These are phyloP conservation scores for Melanogrammus aeglefinus DNA, from an alignment of 2,797 vertebrate species.

Conservation along the genomic window DNA sequence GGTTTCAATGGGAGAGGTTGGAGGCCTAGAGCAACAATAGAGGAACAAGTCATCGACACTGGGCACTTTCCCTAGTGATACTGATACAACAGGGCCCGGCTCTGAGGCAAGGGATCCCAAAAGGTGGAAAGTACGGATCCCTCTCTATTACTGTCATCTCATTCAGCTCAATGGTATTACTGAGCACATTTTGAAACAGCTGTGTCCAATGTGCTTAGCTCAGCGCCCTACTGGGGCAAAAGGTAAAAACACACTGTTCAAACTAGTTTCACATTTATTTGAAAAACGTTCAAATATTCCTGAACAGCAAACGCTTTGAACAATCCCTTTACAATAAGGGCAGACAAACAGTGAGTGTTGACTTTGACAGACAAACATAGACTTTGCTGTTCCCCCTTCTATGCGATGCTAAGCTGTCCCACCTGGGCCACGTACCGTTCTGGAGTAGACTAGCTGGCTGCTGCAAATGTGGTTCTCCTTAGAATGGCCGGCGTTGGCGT, in stretches of 20 bases:
- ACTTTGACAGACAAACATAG: not conserved
- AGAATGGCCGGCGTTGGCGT: conserved; percentile 40
- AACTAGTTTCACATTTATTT: not conserved
- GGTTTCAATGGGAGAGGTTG: conserved; percentile 36
- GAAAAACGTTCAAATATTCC: not conserved
- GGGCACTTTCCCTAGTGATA: conserved; percentile 66
- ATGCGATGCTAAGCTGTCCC: not conserved
- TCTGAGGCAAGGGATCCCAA: conserved; percentile 26
- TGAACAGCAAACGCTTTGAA: not conserved
- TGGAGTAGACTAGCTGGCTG: conserved; percentile 33
- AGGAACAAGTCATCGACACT: conserved; percentile 56
- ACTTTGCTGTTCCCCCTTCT: not conserved
- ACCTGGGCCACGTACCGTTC: conserved; percentile 54
- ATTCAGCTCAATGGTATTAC: not conserved
- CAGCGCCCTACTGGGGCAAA: not conserved
- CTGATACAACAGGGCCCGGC: conserved; percentile 55
- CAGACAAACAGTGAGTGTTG: not conserved
- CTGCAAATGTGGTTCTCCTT: conserved; percentile 52
- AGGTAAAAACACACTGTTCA: not conserved
- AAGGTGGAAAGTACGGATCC: conserved; percentile 28
- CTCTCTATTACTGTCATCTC: conserved; percentile 35
- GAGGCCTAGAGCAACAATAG: conserved; percentile 42
- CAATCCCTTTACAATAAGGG: not conserved
- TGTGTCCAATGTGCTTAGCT: not conserved
- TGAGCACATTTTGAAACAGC: not conserved